These are phyloP conservation scores for Camelus dromedarius DNA, from an alignment of 2,113 vertebrate genomes.

Conservation along the genomic window DNA sequence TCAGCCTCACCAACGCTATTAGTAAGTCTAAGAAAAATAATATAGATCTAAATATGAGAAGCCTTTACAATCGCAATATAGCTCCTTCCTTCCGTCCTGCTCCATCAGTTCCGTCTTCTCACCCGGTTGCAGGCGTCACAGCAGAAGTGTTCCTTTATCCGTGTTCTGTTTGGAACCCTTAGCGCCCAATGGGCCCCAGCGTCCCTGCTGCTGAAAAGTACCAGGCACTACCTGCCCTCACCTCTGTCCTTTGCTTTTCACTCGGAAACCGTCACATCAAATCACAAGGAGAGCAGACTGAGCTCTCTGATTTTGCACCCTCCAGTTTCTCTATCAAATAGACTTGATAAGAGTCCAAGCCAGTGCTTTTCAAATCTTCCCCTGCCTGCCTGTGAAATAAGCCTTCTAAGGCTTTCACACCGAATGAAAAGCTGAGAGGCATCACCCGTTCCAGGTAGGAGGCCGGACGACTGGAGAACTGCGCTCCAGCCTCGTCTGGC, in stretches of 20 bases:
- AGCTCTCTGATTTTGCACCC: background rate
- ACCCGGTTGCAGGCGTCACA: background rate
- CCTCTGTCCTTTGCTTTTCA: background rate
- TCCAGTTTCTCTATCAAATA: background rate
- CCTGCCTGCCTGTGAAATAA: conserved; percentile 35
- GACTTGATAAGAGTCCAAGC: conserved; percentile 7
- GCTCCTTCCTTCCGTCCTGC: background rate
- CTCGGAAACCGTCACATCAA: background rate
- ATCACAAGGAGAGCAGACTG: background rate
- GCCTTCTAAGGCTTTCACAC: conserved; percentile 35
- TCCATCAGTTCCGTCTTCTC: background rate
- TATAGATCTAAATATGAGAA: background rate
- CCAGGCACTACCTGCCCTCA: background rate
- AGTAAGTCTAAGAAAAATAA: background rate
- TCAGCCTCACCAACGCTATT: background rate
- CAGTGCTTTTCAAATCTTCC: conserved; percentile 27
- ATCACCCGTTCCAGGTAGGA: background rate
- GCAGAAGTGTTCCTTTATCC: background rate
- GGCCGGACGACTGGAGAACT: background rate
- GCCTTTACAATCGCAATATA: background rate
- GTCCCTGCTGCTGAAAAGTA: background rate
- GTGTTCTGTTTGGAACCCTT: background rate
- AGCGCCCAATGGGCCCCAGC: background rate
- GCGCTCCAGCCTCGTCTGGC: background rate
- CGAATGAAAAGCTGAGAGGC: background rate